Base-by-base conservation (phyloP, 37 sponge, comb jelly and placozoan genomes). In the Axinella damicornis region DNA sequence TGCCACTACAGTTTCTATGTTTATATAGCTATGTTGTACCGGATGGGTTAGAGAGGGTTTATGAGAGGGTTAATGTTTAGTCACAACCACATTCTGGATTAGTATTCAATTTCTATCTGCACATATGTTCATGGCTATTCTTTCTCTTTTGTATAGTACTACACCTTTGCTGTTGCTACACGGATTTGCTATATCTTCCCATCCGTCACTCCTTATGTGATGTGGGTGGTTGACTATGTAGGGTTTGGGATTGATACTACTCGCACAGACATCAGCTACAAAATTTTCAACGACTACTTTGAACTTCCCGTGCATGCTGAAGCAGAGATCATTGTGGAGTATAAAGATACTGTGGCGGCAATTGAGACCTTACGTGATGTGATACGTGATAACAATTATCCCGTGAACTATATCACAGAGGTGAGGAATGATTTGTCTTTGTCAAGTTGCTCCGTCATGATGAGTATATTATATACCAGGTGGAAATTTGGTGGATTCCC, bases 331-430 rank as follows among this genome's bases (percentile, higher is more conserved):
- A 53, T 88, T 68, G 88, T 88, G 33, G 67, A 52, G 36, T 82
- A 76, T 52, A 28, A 74, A 40, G 32, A 88, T 69, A 46, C 77
- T 17, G 88, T 65, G 41, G 69, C 27, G 25, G 77, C 71, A 40
- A 32, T 88, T 25, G 25, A 64, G 52, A 63, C 82, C 6, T 55
- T 88, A 22, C 39, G 71, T 6, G 58, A 74, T n/a, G 68, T 81
- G 36, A 77, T 88, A 1, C 33, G 75, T 14, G 30, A 65, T 25
- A 35, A 76, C 6, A 17, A 81, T 17, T 62, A 54, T 66, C 88
- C 88, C 27, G 88, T 88, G 46, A 82, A 88, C 77, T 88, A 88
- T 69, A 81, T 88, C 32, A 88, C 88, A 5, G 88, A 88, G 88
- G 88, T 88, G 36, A 37, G 28, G 18, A 71, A 21, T 2, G 28